Percentiles rank a stretch among this genome's conserved stretches.
Evolutionary conservation across 1,140 invertebrate species (phyloP).

Genomic region (Goniozus legneri): DNA sequence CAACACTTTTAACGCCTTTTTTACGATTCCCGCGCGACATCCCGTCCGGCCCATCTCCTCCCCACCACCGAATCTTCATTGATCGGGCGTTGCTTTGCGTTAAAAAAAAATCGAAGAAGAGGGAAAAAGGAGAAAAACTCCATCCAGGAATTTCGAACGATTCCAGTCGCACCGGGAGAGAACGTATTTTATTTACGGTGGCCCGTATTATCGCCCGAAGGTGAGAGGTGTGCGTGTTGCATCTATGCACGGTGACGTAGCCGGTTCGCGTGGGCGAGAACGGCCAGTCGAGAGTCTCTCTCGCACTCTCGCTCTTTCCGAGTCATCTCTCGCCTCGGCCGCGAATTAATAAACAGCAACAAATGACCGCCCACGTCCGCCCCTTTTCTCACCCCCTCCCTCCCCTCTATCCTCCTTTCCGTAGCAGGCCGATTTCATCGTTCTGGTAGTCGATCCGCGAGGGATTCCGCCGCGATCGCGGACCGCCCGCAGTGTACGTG

Average conservation of each 20-base stretch:
- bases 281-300: slow-evolving; percentile 45
- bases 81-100: too few relatives aligned
- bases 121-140: too few relatives aligned
- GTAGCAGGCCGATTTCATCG: slow-evolving; percentile 43
- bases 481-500: slow-evolving; percentile 29
- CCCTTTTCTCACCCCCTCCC: slow-evolving; percentile 37
- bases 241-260: slow-evolving; percentile 24
- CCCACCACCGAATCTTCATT: slow-evolving; percentile 7
- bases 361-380: slow-evolving; percentile 48
- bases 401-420: too few relatives aligned
- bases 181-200: slow-evolving; percentile 26
- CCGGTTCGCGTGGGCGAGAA: slow-evolving; percentile 46
- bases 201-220: slow-evolving; percentile 21
- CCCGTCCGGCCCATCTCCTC: slow-evolving; percentile 3
- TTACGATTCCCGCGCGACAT: too few relatives aligned
- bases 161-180: slow-evolving; percentile 8
- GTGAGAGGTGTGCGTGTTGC: slow-evolving; percentile 7
- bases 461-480: slow-evolving; percentile 3
- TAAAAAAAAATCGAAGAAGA: too few relatives aligned
- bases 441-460: slow-evolving; percentile 42
- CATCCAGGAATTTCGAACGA: slow-evolving; percentile 18
- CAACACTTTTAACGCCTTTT: slow-evolving; percentile 19
- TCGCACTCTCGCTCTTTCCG: too few relatives aligned
- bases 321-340: slow-evolving; percentile 45
- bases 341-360: slow-evolving; percentile 54